A percentile compares a stretch with the other conserved stretches of the same genome.
Conservation (phyloP, 2,888 invertebrate species). For the Enchytraeus crypticus region DNA sequence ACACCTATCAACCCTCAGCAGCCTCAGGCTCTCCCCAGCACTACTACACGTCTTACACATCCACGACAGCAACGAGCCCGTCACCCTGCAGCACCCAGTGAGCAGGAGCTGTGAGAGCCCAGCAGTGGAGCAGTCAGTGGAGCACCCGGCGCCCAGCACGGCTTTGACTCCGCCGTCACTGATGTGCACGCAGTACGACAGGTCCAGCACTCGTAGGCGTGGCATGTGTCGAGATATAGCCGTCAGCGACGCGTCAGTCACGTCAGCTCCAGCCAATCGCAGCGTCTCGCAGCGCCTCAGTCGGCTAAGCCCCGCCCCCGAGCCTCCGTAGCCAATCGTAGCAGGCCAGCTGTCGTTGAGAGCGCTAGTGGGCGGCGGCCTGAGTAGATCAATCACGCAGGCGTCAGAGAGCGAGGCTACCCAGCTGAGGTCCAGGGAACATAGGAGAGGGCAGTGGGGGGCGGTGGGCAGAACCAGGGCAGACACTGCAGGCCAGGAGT, state of each 20-base stretch:
- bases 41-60: neutral
- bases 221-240: conserved; percentile 42
- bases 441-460: conserved; percentile 71
- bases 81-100: neutral
- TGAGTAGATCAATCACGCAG: conserved; percentile 72
- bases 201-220: conserved; percentile 63
- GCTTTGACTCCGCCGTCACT: conserved; percentile 6
- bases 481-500: conserved; percentile 64
- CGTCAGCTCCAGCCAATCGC: conserved; percentile 74
- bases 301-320: conserved; percentile 65
- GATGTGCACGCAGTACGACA: conserved; percentile 62
- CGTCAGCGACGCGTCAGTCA: conserved; percentile 74
- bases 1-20: neutral
- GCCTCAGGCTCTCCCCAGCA: neutral
- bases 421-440: conserved; percentile 70
- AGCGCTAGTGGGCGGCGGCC: conserved; percentile 76
- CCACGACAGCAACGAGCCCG: neutral
- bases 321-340: too few relatives aligned
- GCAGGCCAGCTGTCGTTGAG: conserved; percentile 75
- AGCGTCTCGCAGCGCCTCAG: conserved; percentile 68
- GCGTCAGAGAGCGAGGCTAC: conserved; percentile 76
- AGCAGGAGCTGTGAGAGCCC: neutral
- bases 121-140: neutral
- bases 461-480: conserved; percentile 73
- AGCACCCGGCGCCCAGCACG: too few relatives aligned